Conservation (phyloP, 2,888 invertebrate species). For the Fissipunctia ypsillon region DNA sequence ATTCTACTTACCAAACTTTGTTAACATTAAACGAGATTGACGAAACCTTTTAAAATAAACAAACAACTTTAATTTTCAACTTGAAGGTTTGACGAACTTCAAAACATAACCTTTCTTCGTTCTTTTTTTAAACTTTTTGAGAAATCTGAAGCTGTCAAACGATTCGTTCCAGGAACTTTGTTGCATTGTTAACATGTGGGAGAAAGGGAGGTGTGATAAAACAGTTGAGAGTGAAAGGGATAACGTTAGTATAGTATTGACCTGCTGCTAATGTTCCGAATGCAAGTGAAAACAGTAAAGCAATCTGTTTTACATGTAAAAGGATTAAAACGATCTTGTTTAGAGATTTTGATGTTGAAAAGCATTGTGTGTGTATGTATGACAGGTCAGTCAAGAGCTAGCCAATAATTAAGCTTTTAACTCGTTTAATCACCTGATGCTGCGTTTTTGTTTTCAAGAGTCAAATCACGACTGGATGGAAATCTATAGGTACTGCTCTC, state of each 20-base stretch:
- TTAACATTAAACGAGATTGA: slow-evolving; percentile 5
- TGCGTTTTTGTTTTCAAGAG: background rate
- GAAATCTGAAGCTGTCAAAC: slow-evolving; percentile 55
- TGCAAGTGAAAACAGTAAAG: slow-evolving; percentile 23
- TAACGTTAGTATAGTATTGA: slow-evolving; percentile 26
- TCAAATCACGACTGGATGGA: background rate
- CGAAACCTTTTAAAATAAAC: background rate
- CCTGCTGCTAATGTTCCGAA: slow-evolving; percentile 1
- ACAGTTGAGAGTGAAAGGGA: slow-evolving; percentile 38
- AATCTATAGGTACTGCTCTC: background rate
- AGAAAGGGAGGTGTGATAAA: slow-evolving; percentile 14
- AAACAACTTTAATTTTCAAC: background rate
- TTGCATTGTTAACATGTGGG: slow-evolving; percentile 50
- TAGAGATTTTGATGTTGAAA: background rate
- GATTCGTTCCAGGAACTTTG: slow-evolving; percentile 58
- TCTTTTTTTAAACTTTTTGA: slow-evolving; percentile 23
- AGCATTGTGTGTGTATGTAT: background rate
- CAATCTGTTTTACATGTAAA: background rate
- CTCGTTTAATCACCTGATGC: background rate
- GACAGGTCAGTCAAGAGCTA: background rate
- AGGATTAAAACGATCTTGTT: background rate
- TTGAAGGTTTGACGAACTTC: background rate
- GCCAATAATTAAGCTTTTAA: background rate
- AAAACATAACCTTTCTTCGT: slow-evolving; percentile 34
- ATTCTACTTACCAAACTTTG: slow-evolving; percentile 21